These are phyloP conservation scores for Sinocyclocheilus anshuiensis DNA, from an alignment of 2,113 vertebrate genomes.

Conservation along the genomic window DNA sequence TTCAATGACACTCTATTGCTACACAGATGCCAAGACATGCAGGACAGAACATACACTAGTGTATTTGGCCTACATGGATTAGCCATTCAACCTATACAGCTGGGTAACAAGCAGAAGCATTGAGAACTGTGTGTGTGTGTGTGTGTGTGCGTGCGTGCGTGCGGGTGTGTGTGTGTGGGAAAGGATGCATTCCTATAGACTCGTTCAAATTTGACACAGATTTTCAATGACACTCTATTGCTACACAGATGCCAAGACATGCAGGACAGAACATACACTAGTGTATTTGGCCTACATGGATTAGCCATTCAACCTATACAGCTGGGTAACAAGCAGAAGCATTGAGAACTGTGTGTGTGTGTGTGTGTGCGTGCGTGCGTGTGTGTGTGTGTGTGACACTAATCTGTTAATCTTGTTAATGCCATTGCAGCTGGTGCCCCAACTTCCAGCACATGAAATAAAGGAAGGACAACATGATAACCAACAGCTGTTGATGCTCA, in stretches of 20 bases:
- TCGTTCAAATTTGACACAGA: background rate
- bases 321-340: conserved; percentile 53
- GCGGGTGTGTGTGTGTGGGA: conserved; percentile 32
- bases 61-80: conserved; percentile 54
- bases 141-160: too few relatives aligned
- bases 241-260: background rate
- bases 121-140: background rate
- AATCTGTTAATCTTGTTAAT: conserved; percentile 80
- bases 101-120: conserved; percentile 54
- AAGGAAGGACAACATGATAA: conserved; percentile 53
- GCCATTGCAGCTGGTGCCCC: conserved; percentile 59
- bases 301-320: conserved; percentile 58
- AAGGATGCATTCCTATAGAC: background rate
- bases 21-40: background rate
- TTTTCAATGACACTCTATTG: background rate
- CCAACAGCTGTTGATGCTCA: conserved; percentile 70
- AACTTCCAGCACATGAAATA: conserved; percentile 64
- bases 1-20: background rate
- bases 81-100: conserved; percentile 52
- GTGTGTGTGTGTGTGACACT: conserved; percentile 57
- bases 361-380: too few relatives aligned
- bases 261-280: background rate
- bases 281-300: conserved; percentile 44
- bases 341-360: background rate
- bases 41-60: background rate